Percentiles rank a stretch among this genome's conserved stretches.
Conservation (phyloP, 2,797 vertebrate species). For the Etheostoma perlongum region DNA sequence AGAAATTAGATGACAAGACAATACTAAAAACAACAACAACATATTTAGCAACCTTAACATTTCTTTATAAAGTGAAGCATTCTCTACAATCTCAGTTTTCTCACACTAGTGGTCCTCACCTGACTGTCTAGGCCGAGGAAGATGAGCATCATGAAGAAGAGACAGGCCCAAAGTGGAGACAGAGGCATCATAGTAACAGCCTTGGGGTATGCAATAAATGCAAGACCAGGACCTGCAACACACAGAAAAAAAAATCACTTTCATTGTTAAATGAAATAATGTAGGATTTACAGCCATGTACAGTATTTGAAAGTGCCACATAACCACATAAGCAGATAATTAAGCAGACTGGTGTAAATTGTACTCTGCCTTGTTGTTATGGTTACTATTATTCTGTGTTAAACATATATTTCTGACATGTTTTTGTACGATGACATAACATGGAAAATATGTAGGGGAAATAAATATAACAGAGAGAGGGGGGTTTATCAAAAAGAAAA, state of each 20-base stretch:
- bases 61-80: background rate
- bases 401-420: background rate
- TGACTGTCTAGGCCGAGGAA: slow-evolving; percentile 98
- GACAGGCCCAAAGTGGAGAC: slow-evolving; percentile 94
- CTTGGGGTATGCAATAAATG: slow-evolving; percentile 98
- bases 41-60: background rate
- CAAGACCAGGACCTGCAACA: slow-evolving; percentile 92
- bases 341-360: background rate
- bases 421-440: background rate
- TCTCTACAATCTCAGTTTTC: background rate
- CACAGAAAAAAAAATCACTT: background rate
- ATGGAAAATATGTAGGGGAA: too few relatives aligned
- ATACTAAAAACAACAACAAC: background rate
- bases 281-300: background rate
- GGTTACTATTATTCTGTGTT: background rate
- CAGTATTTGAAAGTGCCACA: background rate
- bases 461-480: too few relatives aligned
- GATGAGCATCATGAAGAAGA: slow-evolving; percentile 99
- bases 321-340: background rate
- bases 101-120: slow-evolving; percentile 77
- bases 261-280: background rate
- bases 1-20: background rate
- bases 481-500: too few relatives aligned
- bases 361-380: background rate
- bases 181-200: slow-evolving; percentile 99